Evolutionary conservation across 2,888 invertebrate genomes (phyloP).

Genomic region (Aphidius colemani): DNA sequence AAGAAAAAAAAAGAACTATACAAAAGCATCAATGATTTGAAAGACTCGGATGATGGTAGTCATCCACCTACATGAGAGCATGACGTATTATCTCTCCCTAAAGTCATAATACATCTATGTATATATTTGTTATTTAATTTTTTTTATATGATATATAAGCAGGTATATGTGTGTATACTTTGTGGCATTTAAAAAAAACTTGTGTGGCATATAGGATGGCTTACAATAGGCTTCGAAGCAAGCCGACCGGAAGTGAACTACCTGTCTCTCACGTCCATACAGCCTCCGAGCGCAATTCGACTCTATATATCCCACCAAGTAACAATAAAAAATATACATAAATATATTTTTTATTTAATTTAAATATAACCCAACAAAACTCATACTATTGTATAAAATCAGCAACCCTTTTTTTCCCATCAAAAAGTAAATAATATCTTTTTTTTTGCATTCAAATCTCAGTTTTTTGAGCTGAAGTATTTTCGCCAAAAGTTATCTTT

Average conservation of each 20-base stretch:
- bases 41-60: conserved; percentile 21
- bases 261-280: conserved; percentile 58
- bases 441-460: background rate
- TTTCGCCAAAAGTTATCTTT: too few relatives aligned
- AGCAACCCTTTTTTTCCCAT: conserved; percentile 23
- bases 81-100: too few relatives aligned
- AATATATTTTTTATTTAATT: background rate
- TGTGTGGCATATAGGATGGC: background rate
- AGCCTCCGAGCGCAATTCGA: conserved; percentile 43
- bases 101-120: background rate
- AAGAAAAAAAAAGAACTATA: background rate
- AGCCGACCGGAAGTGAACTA: conserved; percentile 54
- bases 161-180: conserved; percentile 16
- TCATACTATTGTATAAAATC: conserved; percentile 8
- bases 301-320: background rate
- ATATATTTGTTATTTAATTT: background rate
- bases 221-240: conserved; percentile 39
- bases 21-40: conserved; percentile 15
- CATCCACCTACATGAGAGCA: too few relatives aligned
- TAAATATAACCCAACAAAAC: background rate
- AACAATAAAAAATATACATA: conserved; percentile 13
- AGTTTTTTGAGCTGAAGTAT: too few relatives aligned
- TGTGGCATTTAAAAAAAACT: too few relatives aligned
- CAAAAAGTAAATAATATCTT: conserved; percentile 22
- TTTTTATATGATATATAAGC: conserved; percentile 11